These are phyloP conservation scores for Temnothorax rugatulus DNA, from an alignment of 2,888 invertebrate species.

Conservation along the genomic window DNA sequence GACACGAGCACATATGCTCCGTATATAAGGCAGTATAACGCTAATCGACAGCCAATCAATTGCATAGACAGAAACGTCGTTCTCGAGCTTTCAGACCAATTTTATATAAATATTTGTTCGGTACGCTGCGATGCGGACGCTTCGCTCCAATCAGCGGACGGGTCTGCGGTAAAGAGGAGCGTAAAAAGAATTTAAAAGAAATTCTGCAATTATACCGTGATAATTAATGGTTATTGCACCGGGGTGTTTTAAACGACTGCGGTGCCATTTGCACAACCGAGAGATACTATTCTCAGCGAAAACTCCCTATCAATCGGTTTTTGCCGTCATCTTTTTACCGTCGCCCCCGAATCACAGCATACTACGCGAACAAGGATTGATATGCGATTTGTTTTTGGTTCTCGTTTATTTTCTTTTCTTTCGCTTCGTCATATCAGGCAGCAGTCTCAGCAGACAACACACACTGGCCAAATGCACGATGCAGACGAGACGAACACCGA, in stretches of 20 bases:
- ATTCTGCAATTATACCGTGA: not conserved
- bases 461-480: conserved; percentile 82
- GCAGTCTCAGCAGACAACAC: conserved; percentile 81
- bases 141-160: not conserved
- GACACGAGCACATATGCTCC: conserved; percentile 39
- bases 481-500: conserved; percentile 85
- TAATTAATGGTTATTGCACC: not conserved
- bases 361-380: conserved; percentile 18
- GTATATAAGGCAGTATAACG: conserved; percentile 2
- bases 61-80: conserved; percentile 25
- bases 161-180: not conserved
- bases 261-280: not conserved
- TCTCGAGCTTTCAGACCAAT: conserved; percentile 37
- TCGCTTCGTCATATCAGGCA: conserved; percentile 76
- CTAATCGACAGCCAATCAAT: conserved; percentile 51
- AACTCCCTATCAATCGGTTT: not conserved
- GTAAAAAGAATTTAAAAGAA: not conserved
- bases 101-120: conserved; percentile 17
- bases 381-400: not conserved
- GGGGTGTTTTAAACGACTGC: not conserved
- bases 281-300: not conserved
- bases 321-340: not conserved
- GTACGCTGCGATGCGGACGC: conserved; percentile 46
- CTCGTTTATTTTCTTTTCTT: not conserved
- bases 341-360: conserved; percentile 47